Conservation (phyloP, 92 coral and sea anemone genomes). For the Plumapathes pennacea region DNA sequence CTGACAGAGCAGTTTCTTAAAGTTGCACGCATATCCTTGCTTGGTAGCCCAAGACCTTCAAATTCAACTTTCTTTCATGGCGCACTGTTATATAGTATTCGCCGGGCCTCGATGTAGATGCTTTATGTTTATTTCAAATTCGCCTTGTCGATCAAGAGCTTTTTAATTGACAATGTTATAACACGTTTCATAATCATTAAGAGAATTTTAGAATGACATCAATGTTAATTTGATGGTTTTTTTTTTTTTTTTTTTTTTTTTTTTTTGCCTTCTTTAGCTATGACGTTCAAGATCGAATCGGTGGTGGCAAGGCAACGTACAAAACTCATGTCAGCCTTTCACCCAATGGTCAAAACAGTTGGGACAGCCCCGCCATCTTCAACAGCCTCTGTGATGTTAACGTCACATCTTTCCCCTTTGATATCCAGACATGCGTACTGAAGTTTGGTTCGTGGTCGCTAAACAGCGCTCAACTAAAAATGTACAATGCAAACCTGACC, state of each 20-base stretch:
- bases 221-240: too few relatives aligned
- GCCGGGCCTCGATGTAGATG: too few relatives aligned
- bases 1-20: too few relatives aligned
- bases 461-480: slow-evolving; percentile 10
- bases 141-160: too few relatives aligned
- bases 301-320: slow-evolving; percentile 55
- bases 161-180: too few relatives aligned
- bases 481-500: slow-evolving; percentile 7
- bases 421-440: slow-evolving; percentile 42
- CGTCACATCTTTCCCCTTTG: slow-evolving; percentile 64
- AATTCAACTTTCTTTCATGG: too few relatives aligned
- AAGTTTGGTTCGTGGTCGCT: slow-evolving; percentile 69
- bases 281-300: slow-evolving; percentile 47
- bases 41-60: too few relatives aligned
- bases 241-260: background rate
- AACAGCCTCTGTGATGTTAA: slow-evolving; percentile 45
- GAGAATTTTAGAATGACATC: too few relatives aligned
- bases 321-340: slow-evolving; percentile 25
- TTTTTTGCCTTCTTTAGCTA: slow-evolving; percentile 19
- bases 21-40: too few relatives aligned
- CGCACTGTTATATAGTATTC: too few relatives aligned
- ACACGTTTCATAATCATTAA: too few relatives aligned
- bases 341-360: slow-evolving; percentile 21
- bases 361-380: slow-evolving; percentile 60
- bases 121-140: too few relatives aligned